Evolutionary conservation across 2,797 vertebrate species (phyloP).

Genomic region (Pteronotus mesoamericanus): DNA sequence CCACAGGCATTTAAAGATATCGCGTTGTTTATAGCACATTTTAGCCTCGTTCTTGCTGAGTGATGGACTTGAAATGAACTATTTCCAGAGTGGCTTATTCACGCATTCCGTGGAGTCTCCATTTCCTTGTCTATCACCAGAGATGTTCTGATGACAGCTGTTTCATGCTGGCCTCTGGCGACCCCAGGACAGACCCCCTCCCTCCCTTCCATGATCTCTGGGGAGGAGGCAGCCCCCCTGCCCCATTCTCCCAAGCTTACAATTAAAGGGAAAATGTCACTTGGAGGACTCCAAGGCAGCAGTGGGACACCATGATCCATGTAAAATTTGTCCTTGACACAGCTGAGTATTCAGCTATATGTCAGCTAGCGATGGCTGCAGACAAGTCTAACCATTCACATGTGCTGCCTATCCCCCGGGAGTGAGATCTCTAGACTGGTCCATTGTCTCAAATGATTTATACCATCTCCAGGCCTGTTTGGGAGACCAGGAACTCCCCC

Average conservation of each 20-base stretch:
- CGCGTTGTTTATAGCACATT: background rate
- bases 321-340: conserved; percentile 70
- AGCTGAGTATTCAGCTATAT: conserved; percentile 63
- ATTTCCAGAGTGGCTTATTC: background rate
- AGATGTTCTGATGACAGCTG: background rate
- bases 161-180: background rate
- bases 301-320: conserved; percentile 60
- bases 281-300: conserved; percentile 62
- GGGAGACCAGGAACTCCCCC: background rate
- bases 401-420: accelerated
- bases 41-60: background rate
- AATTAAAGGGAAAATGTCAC: conserved; percentile 38
- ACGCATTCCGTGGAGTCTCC: background rate
- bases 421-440: background rate
- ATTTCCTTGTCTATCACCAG: background rate
- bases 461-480: background rate
- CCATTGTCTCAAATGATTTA: background rate
- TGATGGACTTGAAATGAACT: background rate
- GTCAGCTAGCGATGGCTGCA: background rate
- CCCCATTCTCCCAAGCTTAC: background rate
- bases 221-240: background rate
- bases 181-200: conserved; percentile 67
- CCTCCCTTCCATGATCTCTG: conserved; percentile 59
- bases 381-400: background rate
- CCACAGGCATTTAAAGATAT: background rate